Base-by-base conservation (phyloP, 53 echinoderm and acorn worm genomes). In the Glandiceps talaboti region DNA sequence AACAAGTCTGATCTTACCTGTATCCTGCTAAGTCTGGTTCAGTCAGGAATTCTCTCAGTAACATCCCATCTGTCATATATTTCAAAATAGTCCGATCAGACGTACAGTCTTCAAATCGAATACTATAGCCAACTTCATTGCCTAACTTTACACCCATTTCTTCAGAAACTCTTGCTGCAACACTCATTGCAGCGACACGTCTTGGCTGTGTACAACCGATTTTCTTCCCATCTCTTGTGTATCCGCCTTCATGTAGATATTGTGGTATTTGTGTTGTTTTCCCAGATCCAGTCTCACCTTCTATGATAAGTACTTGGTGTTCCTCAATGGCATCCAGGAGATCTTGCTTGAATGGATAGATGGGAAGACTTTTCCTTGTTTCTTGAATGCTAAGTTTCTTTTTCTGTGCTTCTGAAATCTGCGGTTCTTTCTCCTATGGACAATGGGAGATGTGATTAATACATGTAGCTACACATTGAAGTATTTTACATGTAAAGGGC, bases 121-220 rank as follows among this genome's bases (percentile, higher is more conserved):
- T 95, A 75, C 95, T 95, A 83, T 95, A 95, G 26, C 95, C 95
- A 77, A 95, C 97, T 90, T 96, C 97, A 85, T 96, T 96, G 76
- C 97, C 97, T 27, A 96, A 86, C 82, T 96, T 96, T 83, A 93
- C 85, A 26, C 91, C 93, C 87, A 96, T 93, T 82, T 96, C 97
- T 33, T 96, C 97, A 28, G 97, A 92, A 1, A 96, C 97, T 30
- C 97, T 88, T 28, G 92, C 90, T 14, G 97, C 91, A 30, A 96
- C 97, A 73, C 97, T 96, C 97, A 96, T 96, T 31, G 97, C 97
- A 14, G 97, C 97, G 0, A 96, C 97, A 33, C 97, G 87, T 82
- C 97, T 96, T 0, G 97, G 97, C 84, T 96, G 97, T 26, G 97
- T 96, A 75, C 93, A 91, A 1, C 97, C 97, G 33, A 96, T 90